Evolutionary conservation across 2,797 vertebrate genomes (phyloP).

Genomic region (Nyctalus aviator): DNA sequence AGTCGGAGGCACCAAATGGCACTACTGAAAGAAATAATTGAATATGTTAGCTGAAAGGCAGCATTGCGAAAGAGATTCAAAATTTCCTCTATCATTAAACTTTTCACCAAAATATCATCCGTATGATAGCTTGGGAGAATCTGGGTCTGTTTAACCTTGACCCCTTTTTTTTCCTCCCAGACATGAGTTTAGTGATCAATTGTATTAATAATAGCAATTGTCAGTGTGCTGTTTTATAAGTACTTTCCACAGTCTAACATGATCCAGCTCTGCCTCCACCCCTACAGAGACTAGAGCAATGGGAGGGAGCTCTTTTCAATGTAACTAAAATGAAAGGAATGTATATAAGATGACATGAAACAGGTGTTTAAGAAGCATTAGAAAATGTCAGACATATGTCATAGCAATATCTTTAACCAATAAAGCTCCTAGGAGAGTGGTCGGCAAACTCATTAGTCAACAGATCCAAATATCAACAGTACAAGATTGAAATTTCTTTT

Average conservation of each 20-base stretch:
- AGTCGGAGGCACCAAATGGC: constrained; percentile 74
- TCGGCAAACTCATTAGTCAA: no score
- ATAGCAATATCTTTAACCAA: no score
- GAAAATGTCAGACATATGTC: no score
- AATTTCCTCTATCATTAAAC: constrained; percentile 50
- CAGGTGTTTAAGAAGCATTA: constrained; percentile 64
- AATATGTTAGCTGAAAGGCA: not conserved
- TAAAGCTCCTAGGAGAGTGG: no score
- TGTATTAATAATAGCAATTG: constrained; percentile 77
- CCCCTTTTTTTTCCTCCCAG: constrained; percentile 60
- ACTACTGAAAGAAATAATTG: constrained; percentile 26
- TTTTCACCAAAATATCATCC: constrained; percentile 57
- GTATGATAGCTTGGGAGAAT: constrained; percentile 22
- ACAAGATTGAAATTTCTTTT: no score
- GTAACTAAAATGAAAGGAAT: constrained; percentile 70
- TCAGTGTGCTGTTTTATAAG: constrained; percentile 72
- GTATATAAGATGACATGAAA: constrained; percentile 71
- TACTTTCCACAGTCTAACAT: constrained; percentile 66
- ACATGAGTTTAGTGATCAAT: constrained; percentile 69
- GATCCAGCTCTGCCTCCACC: constrained; percentile 53
- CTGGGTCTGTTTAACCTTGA: constrained; percentile 72
- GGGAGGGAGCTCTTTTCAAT: constrained; percentile 56
- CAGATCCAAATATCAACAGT: no score
- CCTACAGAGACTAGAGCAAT: constrained; percentile 68
- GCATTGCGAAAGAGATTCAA: not conserved